phyloP scores from a whole-genome alignment of 2,888 invertebrate genomes.

The Acanthococcus lagerstroemiae region DNA sequence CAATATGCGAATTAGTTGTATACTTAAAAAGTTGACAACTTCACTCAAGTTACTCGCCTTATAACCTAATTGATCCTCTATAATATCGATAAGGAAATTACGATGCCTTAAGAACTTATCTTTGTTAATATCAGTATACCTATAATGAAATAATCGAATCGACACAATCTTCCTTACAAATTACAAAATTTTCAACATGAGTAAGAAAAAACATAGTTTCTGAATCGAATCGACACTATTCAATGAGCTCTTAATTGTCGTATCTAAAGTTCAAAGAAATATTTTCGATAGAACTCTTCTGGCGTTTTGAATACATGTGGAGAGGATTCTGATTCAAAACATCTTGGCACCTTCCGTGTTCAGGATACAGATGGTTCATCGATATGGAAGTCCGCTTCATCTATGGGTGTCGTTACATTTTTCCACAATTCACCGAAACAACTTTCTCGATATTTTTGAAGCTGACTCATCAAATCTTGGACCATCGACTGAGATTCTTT shows the following conservation, averaged over 20 bases:
- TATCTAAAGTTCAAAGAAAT: not conserved
- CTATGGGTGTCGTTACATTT: not conserved
- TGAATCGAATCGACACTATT: not conserved
- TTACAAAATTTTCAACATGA: not conserved
- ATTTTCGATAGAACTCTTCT: not conserved
- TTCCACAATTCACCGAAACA: constrained; percentile 6
- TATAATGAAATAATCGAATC: not conserved
- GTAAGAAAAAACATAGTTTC: not conserved
- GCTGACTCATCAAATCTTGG: not conserved
- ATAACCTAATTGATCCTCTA: not conserved
- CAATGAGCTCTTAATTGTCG: not conserved
- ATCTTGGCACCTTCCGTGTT: not conserved
- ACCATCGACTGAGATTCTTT: constrained; percentile 11
- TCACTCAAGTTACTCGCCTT: not conserved
- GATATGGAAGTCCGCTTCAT: not conserved
- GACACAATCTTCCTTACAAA: not conserved
- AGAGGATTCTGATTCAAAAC: not conserved
- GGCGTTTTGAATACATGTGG: not conserved
- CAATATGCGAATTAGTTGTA: not conserved
- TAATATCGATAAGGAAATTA: not conserved
- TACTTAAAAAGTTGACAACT: not conserved
- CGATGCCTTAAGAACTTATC: not conserved
- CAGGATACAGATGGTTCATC: not conserved
- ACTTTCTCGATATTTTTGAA: constrained; percentile 3
- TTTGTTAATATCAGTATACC: not conserved